Evolutionary conservation across 2,797 vertebrate genomes (phyloP), one percentile per base, ranked within the genome.

Genomic region (Melanotaenia pygmaea): DNA sequence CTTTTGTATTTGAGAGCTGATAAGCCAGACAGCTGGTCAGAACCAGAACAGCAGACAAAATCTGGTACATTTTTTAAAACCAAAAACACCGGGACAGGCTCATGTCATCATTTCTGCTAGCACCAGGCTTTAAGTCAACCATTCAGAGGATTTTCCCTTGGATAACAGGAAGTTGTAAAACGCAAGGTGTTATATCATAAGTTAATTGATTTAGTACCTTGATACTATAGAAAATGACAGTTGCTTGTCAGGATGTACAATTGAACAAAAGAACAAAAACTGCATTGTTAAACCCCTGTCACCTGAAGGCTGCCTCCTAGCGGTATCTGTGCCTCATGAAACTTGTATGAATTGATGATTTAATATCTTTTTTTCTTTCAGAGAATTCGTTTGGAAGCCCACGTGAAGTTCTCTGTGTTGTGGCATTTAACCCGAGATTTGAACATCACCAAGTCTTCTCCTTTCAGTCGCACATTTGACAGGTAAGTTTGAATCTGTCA

Each of bases 381-480:
- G 98, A 97, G 96, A 93, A 94, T 97, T 84, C 95, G 95, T 20
- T 94, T 99, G 93, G 96, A 98, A 90, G 97, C 98, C 74, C 98
- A 99, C 53, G 96, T 98, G 47, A 98, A 98, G 87, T 99, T 99
- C 90, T 96, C 97, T 34, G 96, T 99, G 53, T 95, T 99, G 30
- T 99, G 98, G 98, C 98, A 99, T 89, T 94, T 99, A 64, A 99
- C 98, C 43, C 95, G 98, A 83, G 98, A 99, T 86, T 91, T 99
- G 71, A 98, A 99, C 88, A 95, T 98, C 89, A 98, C 96, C 85
- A 99, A 99, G 86, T 96, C 97, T 0, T 97, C 97, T 76, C 97
- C 98, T 64, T 99, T 98, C 82, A 97, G 95, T 80, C 98, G 98
- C 73, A 98, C 97, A 13, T 99, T 99, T 93, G 98, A 99, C 96